phyloP scores from a whole-genome alignment of 2,888 invertebrate species.

The Pseudococcus longispinus region DNA sequence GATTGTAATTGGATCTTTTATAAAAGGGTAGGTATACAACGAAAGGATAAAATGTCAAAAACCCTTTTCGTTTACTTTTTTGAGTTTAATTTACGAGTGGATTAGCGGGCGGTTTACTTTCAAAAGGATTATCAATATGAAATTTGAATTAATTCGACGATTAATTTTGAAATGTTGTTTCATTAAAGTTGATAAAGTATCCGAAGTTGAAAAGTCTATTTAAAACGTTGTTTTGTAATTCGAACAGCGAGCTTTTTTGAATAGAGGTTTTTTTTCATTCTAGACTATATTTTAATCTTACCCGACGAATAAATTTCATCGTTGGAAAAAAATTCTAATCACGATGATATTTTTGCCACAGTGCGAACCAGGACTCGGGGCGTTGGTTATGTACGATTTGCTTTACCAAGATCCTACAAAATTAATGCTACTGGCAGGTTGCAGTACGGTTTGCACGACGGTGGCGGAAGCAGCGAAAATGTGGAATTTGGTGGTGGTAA shows the following conservation, averaged over 20 bases:
- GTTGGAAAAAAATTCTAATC: neutral
- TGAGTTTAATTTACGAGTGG: constrained; percentile 1
- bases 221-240: neutral
- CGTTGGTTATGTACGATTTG: constrained; percentile 97
- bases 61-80: neutral
- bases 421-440: constrained; percentile 92
- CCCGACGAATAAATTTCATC: neutral
- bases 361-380: constrained; percentile 98
- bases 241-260: neutral
- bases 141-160: neutral
- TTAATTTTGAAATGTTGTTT: constrained; percentile 16
- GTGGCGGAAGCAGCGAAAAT: constrained; percentile 99
- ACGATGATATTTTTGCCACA: constrained; percentile 65
- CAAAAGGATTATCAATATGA: neutral
- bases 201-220: neutral
- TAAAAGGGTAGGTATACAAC: neutral
- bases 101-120: neutral
- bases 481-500: constrained; percentile 99
- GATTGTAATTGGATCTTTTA: neutral
- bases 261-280: neutral
- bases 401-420: constrained; percentile 95
- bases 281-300: neutral
- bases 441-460: constrained; percentile 98
- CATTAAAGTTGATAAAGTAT: constrained; percentile 10
- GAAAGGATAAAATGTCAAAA: neutral